Evolutionary conservation across 1,140 invertebrate genomes (phyloP), one percentile per base, ranked within the genome.

Genomic region (Drosophila bipectinata): DNA sequence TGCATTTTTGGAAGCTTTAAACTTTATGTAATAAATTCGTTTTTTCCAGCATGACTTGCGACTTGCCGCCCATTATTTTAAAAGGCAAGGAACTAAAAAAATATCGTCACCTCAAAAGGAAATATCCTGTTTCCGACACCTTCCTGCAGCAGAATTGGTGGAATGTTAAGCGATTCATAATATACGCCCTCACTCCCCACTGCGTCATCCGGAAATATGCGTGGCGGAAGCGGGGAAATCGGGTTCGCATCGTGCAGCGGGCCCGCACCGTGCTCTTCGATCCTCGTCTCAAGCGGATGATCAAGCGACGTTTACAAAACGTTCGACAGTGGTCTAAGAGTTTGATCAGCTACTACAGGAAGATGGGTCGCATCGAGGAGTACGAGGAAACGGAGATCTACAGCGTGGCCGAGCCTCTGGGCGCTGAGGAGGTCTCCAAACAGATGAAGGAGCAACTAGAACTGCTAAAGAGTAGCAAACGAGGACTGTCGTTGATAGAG

Each of bases 371-470:
- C 4, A 62, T 77, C 6, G 67, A 76, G 28, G 83, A 89, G 53
- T 72, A 83, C 57, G 77, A 87, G 66, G 85, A 90, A 68, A 90
- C 69, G 39, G 84, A 81, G 52, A 37, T 76, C 2, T 85, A 79
- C n/a, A 78, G 54, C 8, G 73, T 77, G 32, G 41, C 52, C 0
- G 64, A 77, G 41, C 67, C 77, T 4, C 41, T 79, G 14, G 52
- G 21, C 10, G 52, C 71, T 21, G 87, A 83, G 12, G 90, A 91
- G 48, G 41, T 91, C 21, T 74, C 80, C 21, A 91, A 91, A 49
- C 78, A 90, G 45, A 72, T 91, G 77, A 91, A 91, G 41, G 68
- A 91, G 52, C 90, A 91, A 52, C 61, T 91, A 54, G 87, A 90
- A 57, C 44, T 91, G 21, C 63, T 91, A 0, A 89, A 91, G 30